Evolutionary conservation across 2,113 vertebrate species (phyloP).

Genomic region (Datnioides undecimradiatus): DNA sequence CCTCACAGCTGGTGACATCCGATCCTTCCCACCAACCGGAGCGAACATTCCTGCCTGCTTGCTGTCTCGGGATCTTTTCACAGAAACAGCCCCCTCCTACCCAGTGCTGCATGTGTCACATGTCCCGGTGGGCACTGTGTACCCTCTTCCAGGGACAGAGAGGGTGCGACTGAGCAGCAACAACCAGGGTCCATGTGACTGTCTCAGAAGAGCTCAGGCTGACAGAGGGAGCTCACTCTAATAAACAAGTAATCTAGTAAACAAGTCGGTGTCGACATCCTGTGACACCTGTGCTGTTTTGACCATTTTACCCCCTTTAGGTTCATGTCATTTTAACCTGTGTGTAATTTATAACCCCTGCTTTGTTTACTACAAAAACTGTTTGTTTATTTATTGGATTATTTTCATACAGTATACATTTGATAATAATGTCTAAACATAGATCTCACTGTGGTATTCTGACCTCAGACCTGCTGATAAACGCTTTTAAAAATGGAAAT

Average conservation of each 20-base stretch:
- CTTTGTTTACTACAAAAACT: background rate
- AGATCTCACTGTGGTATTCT: background rate
- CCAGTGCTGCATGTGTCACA: constrained; percentile 64
- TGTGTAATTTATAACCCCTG: background rate
- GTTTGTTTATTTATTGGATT: too few relatives aligned
- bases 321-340: background rate
- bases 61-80: constrained; percentile 77
- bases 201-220: background rate
- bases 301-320: constrained; percentile 5
- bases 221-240: background rate
- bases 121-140: constrained; percentile 66
- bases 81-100: constrained; percentile 71
- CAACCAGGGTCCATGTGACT: constrained; percentile 80
- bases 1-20: constrained; percentile 74
- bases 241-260: too few relatives aligned
- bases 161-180: constrained; percentile 48
- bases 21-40: constrained; percentile 68
- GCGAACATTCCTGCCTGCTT: constrained; percentile 79
- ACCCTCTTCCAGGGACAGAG: constrained; percentile 37
- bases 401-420: background rate
- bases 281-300: constrained; percentile 32
- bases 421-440: background rate
- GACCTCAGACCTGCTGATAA: too few relatives aligned
- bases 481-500: background rate
- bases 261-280: constrained; percentile 66